These are phyloP conservation scores for Channa argus DNA, from an alignment of 2,113 vertebrate genomes.

Conservation along the genomic window DNA sequence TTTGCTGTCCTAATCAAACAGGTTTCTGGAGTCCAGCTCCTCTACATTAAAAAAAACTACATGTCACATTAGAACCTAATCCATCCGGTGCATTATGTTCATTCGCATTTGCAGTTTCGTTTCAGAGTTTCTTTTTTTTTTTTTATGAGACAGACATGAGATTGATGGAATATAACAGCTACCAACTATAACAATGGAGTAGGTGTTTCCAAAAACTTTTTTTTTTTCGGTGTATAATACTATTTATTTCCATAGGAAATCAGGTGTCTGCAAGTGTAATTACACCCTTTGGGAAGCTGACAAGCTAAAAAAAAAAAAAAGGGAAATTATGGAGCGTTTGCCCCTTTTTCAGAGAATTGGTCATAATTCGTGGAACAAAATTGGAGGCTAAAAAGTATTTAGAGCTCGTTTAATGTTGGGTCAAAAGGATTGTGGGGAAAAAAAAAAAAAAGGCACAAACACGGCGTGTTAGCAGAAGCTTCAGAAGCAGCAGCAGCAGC, in stretches of 20 bases:
- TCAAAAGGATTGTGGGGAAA: slow-evolving; percentile 26
- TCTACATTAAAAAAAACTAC: no score
- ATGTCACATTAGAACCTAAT: no score
- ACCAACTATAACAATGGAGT: no score
- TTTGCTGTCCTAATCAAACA: no score
- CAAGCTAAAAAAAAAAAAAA: slow-evolving; percentile 9
- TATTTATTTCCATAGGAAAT: slow-evolving; percentile 3
- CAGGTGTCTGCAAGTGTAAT: slow-evolving; percentile 24
- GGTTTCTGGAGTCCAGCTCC: no score
- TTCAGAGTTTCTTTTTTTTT: no score
- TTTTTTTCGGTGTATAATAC: not conserved
- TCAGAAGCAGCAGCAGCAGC: not conserved
- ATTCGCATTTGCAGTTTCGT: no score
- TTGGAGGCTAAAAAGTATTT: not conserved
- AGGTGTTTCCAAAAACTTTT: no score
- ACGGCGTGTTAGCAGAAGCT: not conserved
- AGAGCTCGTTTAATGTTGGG: slow-evolving; percentile 19
- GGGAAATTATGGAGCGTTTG: slow-evolving; percentile 27
- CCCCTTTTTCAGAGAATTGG: slow-evolving; percentile 11
- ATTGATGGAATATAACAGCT: no score
- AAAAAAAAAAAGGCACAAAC: slow-evolving; percentile 7
- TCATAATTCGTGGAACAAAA: no score
- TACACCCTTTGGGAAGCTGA: slow-evolving; percentile 4
- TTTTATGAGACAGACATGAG: no score
- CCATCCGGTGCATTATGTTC: no score